phyloP scores from a whole-genome alignment of 2,113 vertebrate genomes.

The Vireo altiloquus region DNA sequence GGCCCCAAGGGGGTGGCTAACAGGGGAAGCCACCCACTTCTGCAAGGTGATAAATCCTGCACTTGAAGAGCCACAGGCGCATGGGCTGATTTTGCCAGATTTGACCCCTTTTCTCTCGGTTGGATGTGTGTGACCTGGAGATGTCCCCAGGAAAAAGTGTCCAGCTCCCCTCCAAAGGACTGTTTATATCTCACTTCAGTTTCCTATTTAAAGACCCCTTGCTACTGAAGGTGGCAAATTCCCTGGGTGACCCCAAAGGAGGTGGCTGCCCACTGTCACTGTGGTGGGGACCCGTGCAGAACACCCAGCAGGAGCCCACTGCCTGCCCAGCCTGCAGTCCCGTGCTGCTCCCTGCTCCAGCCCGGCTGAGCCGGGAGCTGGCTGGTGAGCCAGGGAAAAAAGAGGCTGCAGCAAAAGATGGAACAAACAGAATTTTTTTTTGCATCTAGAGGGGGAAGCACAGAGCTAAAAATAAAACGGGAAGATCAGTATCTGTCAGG shows the following conservation, averaged over 20 bases:
- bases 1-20: accelerated
- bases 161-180: neutral
- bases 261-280: neutral
- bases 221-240: neutral
- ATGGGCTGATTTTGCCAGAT: neutral
- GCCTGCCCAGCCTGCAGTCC: neutral
- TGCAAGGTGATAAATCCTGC: neutral
- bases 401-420: conserved; percentile 68
- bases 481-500: conserved; percentile 85
- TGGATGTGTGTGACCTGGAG: neutral
- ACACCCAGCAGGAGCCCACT: neutral
- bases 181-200: neutral
- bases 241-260: neutral
- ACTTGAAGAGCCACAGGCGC: neutral
- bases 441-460: conserved; percentile 87
- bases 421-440: conserved; percentile 85
- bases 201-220: neutral
- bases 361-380: conserved; percentile 45
- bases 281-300: neutral
- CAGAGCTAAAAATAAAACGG: conserved; percentile 87
- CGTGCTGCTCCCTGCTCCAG: neutral
- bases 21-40: neutral
- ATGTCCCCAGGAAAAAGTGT: neutral
- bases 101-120: neutral
- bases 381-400: conserved; percentile 58